Evolutionary conservation across 2,888 invertebrate genomes (phyloP).

Genomic region (Dione vanillae): DNA sequence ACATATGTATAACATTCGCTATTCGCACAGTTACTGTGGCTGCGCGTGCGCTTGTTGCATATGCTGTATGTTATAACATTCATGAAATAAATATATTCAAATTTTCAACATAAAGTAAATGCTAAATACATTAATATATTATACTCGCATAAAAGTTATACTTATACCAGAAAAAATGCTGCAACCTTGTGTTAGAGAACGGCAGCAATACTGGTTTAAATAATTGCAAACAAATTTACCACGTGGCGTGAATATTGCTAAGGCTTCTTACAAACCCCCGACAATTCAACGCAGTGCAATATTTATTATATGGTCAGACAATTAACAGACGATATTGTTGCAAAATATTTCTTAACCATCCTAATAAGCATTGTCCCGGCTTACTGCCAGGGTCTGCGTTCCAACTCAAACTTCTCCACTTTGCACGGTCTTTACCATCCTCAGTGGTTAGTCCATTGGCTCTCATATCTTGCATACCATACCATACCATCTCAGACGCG

Average conservation of each 20-base stretch:
- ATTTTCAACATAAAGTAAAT: not conserved
- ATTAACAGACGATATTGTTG: too few species aligned
- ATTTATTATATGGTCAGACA: not conserved
- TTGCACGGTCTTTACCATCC: too few species aligned
- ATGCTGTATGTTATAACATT: not conserved
- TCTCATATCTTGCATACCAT: too few species aligned
- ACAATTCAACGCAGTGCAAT: not conserved
- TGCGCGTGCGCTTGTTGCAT: not conserved
- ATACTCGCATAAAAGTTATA: conserved; percentile 2
- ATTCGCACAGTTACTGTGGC: not conserved
- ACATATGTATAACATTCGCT: not conserved
- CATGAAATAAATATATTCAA: not conserved
- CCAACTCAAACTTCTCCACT: too few species aligned
- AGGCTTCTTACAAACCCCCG: conserved; percentile 12
- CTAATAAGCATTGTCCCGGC: too few species aligned
- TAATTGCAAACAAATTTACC: conserved; percentile 16
- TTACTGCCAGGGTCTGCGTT: too few species aligned
- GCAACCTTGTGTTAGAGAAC: conserved; percentile 33
- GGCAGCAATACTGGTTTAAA: conserved; percentile 28
- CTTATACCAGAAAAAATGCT: conserved; percentile 1
- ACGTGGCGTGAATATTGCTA: conserved; percentile 13
- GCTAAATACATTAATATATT: not conserved
- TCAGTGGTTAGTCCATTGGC: too few species aligned
- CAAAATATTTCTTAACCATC: too few species aligned
- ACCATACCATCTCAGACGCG: too few species aligned